A percentile compares a stretch with the other conserved stretches of the same genome.
phyloP scores from a whole-genome alignment of 2,888 invertebrate genomes.

The Muschampia plurimacula region DNA sequence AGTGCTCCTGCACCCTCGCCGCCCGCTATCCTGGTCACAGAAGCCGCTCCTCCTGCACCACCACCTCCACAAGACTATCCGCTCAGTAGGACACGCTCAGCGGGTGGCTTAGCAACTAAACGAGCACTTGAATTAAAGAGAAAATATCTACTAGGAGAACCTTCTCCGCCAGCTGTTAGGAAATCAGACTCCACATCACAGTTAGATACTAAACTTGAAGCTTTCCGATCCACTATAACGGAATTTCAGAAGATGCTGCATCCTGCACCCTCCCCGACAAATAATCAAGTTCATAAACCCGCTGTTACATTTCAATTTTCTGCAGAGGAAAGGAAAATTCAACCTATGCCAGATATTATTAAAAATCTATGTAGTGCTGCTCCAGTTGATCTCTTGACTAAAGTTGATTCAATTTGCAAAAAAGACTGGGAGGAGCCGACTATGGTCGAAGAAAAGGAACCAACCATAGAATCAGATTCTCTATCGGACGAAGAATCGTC shows the following conservation, averaged over 20 bases:
- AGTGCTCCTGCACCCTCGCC: constrained; percentile 89
- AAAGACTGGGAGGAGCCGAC: constrained; percentile 78
- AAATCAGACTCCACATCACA: constrained; percentile 94
- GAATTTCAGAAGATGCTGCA: constrained; percentile 95
- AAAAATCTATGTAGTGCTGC: constrained; percentile 71
- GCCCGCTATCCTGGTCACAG: constrained; percentile 91
- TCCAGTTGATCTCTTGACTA: constrained; percentile 72
- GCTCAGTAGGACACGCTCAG: constrained; percentile 93
- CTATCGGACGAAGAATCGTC: constrained; percentile 73
- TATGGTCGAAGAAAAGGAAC: constrained; percentile 67
- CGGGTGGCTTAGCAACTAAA: constrained; percentile 95
- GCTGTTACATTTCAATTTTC: constrained; percentile 62
- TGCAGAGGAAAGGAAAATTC: constrained; percentile 74
- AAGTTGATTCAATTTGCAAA: constrained; percentile 64
- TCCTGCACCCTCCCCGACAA: constrained; percentile 86
- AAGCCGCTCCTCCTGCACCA: constrained; percentile 92
- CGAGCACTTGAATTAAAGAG: constrained; percentile 94
- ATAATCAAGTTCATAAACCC: constrained; percentile 53
- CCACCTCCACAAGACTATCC: constrained; percentile 88
- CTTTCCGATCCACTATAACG: constrained; percentile 93
- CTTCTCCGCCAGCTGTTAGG: constrained; percentile 89
- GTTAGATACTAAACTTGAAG: constrained; percentile 93
- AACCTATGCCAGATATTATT: constrained; percentile 88
- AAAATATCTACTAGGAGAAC: constrained; percentile 83
- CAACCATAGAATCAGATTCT: constrained; percentile 85